Percentiles rank a stretch among this genome's conserved stretches.
These are phyloP conservation scores for Coenonympha arcania DNA, from an alignment of 2,888 invertebrate genomes.

Conservation along the genomic window DNA sequence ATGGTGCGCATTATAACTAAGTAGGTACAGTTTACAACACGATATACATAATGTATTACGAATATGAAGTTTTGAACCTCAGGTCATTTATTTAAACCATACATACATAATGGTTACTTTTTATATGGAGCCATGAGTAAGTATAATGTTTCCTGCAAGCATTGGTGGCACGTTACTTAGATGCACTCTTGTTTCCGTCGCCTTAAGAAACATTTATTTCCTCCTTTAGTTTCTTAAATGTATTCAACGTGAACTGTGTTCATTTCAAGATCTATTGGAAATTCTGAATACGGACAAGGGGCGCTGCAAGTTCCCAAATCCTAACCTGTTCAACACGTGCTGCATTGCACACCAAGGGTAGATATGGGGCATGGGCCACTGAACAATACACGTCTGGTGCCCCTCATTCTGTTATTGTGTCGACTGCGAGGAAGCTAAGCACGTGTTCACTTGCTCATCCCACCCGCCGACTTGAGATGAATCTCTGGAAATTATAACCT, in stretches of 20 bases:
- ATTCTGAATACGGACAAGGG: too few species aligned
- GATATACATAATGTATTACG: slow-evolving; percentile 21
- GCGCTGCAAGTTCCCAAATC: neutral
- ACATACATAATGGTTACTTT: too few species aligned
- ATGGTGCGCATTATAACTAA: slow-evolving; percentile 15
- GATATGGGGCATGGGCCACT: too few species aligned
- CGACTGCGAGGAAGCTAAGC: slow-evolving; percentile 52
- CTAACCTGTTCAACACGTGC: slow-evolving; percentile 65
- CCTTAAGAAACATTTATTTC: too few species aligned
- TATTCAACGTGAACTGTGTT: too few species aligned
- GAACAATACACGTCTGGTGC: slow-evolving; percentile 46
- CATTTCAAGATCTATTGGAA: too few species aligned
- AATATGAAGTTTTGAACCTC: slow-evolving; percentile 18
- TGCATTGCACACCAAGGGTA: slow-evolving; percentile 35
- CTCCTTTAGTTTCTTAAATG: too few species aligned
- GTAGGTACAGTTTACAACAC: slow-evolving; percentile 11
- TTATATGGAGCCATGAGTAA: too few species aligned
- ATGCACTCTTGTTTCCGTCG: too few species aligned
- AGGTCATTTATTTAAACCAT: slow-evolving; percentile 11
- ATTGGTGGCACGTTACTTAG: too few species aligned
- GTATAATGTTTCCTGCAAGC: too few species aligned
- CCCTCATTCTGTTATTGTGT: slow-evolving; percentile 63
- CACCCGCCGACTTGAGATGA: slow-evolving; percentile 33
- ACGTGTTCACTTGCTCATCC: slow-evolving; percentile 57
- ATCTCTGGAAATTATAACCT: slow-evolving; percentile 34